These are phyloP conservation scores for Callyntrura guangdongensis DNA, from an alignment of 2,888 invertebrate species.

Conservation along the genomic window DNA sequence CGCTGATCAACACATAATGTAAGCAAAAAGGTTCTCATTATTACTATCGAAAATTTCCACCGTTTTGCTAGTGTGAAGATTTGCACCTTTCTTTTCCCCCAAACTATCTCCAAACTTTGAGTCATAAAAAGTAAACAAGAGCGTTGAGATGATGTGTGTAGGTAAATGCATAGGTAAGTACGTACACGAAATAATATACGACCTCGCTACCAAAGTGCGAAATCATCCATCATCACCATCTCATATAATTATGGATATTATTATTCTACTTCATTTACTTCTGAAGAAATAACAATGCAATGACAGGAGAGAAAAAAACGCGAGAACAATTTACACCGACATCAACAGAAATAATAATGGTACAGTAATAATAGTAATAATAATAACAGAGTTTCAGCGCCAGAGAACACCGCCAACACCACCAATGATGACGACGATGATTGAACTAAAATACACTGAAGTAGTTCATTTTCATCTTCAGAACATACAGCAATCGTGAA, in stretches of 20 bases:
- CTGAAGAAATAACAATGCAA: constrained; percentile 66
- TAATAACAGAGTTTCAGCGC: constrained; percentile 18
- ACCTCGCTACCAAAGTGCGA: constrained; percentile 71
- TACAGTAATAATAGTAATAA: constrained; percentile 54
- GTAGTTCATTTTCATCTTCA: constrained; percentile 48
- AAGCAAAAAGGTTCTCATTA: constrained; percentile 63
- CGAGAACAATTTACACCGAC: constrained; percentile 76
- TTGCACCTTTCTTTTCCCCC: constrained; percentile 65
- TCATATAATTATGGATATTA: constrained; percentile 66
- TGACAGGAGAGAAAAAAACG: constrained; percentile 69
- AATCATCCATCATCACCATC: constrained; percentile 77
- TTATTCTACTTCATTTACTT: constrained; percentile 78
- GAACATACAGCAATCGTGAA: constrained; percentile 40
- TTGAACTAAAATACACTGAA: constrained; percentile 66
- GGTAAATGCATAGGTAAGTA: neutral
- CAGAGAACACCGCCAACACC: neutral
- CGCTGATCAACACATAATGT: constrained; percentile 52
- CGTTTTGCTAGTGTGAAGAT: constrained; percentile 66
- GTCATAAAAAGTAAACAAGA: constrained; percentile 72
- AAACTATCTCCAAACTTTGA: constrained; percentile 68
- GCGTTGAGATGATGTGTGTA: neutral
- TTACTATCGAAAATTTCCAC: constrained; percentile 41
- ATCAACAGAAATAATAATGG: constrained; percentile 65
- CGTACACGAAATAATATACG: constrained; percentile 14
- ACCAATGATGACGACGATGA: constrained; percentile 33